phyloP scores from a whole-genome alignment of 2,888 invertebrate species.

The Dynastes hyllus region DNA sequence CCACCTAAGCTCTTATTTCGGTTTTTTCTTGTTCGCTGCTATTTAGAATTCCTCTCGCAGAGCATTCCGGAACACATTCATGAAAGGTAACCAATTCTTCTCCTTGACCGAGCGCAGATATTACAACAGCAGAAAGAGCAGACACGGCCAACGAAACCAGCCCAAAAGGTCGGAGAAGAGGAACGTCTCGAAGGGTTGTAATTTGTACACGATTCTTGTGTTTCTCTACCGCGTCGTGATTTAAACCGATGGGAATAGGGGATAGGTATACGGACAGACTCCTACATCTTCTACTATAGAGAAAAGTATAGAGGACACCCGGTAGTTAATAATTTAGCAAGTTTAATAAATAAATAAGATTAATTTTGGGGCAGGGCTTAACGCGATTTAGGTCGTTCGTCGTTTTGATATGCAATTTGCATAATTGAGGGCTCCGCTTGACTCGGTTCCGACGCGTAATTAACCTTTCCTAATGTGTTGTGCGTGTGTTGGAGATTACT shows the following conservation, averaged over 20 bases:
- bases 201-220: constrained; percentile 20
- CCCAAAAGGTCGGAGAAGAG: neutral
- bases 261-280: neutral
- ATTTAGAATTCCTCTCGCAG: constrained; percentile 15
- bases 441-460: neutral
- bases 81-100: constrained; percentile 37
- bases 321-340: constrained; percentile 15
- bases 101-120: neutral
- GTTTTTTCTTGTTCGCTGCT: constrained; percentile 40
- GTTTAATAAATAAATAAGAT: constrained; percentile 23
- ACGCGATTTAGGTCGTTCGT: neutral
- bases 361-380: neutral
- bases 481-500: neutral
- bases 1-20: neutral
- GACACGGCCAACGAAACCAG: neutral
- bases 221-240: constrained; percentile 1
- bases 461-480: constrained; percentile 5
- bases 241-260: constrained; percentile 21
- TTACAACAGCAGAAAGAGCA: neutral
- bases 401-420: constrained; percentile 35
- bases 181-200: neutral
- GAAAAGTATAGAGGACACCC: neutral
- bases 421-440: constrained; percentile 23
- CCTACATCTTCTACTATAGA: neutral
- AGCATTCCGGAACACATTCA: neutral